Percentiles rank a stretch among this genome's conserved stretches.
Evolutionary conservation across 1,140 invertebrate species (phyloP).

Genomic region (Heliothis subflexa): DNA sequence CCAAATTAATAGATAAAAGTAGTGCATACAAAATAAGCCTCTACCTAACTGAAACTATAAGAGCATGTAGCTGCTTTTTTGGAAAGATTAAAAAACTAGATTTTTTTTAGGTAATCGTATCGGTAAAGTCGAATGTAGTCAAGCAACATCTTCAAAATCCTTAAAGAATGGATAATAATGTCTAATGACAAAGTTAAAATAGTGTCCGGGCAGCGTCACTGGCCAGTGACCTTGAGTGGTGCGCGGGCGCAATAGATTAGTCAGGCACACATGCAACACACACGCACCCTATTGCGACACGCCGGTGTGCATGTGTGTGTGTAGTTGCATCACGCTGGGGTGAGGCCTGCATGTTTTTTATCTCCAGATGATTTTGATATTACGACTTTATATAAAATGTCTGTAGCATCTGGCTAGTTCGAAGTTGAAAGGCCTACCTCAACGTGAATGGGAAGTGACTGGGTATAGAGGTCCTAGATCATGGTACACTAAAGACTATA

Average conservation of each 20-base stretch:
- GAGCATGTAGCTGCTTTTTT: background rate
- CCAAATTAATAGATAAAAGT: too few relatives aligned
- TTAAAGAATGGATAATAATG: constrained; percentile 51
- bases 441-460: background rate
- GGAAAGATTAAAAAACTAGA: too few relatives aligned
- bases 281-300: constrained; percentile 46
- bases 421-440: constrained; percentile 10
- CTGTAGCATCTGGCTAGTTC: background rate
- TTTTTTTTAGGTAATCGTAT: too few relatives aligned
- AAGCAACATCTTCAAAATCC: constrained; percentile 18
- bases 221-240: constrained; percentile 83
- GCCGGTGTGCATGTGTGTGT: constrained; percentile 52
- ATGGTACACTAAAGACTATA: too few relatives aligned
- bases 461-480: too few relatives aligned
- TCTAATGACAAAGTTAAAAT: constrained; percentile 65
- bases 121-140: background rate
- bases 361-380: constrained; percentile 35
- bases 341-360: constrained; percentile 45
- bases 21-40: too few relatives aligned
- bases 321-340: constrained; percentile 1
- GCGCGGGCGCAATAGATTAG: constrained; percentile 75
- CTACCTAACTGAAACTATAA: too few relatives aligned
- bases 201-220: constrained; percentile 72
- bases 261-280: constrained; percentile 63
- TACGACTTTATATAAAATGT: constrained; percentile 19